These are phyloP conservation scores for Luffia ferchaultella DNA, from an alignment of 2,888 invertebrate genomes.

Conservation along the genomic window DNA sequence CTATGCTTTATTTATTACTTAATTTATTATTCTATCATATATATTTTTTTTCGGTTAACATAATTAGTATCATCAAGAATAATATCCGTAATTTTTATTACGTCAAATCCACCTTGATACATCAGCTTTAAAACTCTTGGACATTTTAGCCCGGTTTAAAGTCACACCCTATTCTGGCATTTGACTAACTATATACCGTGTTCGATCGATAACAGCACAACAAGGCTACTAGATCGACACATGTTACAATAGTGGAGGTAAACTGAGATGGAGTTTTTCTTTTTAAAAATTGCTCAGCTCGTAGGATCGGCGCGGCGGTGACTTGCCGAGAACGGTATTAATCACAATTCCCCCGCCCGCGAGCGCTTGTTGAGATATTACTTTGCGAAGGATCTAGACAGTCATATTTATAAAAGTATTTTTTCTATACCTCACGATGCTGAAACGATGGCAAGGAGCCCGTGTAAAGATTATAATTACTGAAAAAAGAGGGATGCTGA, in stretches of 20 bases:
- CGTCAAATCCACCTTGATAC: no score
- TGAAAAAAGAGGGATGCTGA: no score
- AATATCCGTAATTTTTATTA: no score
- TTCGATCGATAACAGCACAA: no score
- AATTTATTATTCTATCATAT: no score
- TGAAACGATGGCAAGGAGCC: background rate
- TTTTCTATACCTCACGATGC: background rate
- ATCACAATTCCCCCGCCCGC: background rate
- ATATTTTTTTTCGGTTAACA: no score
- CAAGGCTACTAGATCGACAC: background rate
- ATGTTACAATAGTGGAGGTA: background rate
- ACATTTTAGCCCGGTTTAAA: no score
- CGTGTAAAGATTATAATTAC: background rate
- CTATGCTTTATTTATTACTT: background rate
- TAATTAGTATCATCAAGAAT: no score
- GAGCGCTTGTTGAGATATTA: constrained; percentile 1
- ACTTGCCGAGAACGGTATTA: background rate
- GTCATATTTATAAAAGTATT: background rate
- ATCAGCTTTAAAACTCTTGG: no score
- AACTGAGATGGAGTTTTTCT: background rate
- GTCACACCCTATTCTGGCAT: no score
- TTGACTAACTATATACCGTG: no score
- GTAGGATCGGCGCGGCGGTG: background rate
- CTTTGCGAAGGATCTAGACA: background rate
- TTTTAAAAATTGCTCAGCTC: background rate